Evolutionary conservation across 2,888 invertebrate genomes (phyloP).

Genomic region (Polyommatus iphigenia): DNA sequence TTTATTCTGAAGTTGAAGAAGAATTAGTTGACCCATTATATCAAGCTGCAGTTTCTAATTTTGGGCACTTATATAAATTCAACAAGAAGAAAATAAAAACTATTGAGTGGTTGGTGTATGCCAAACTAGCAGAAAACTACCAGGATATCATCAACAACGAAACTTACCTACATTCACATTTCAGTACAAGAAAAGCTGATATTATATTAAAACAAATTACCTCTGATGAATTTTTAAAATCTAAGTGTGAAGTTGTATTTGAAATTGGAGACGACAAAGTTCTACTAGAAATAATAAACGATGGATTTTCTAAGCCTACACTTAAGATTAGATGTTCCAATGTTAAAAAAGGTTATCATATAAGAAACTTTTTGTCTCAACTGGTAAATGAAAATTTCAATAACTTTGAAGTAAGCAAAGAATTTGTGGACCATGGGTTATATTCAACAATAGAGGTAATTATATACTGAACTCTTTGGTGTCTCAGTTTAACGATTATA

Average conservation of each 20-base stretch:
- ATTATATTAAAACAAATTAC: conserved; percentile 50
- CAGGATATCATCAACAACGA: conserved; percentile 48
- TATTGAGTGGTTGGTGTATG: conserved; percentile 49
- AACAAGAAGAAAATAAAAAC: conserved; percentile 38
- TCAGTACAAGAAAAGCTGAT: conserved; percentile 47
- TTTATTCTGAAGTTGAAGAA: conserved; percentile 46
- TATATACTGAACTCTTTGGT: background rate
- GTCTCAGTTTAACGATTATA: background rate
- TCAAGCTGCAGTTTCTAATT: conserved; percentile 44
- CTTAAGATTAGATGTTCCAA: conserved; percentile 54
- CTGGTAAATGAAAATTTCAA: conserved; percentile 51
- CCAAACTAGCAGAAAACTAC: conserved; percentile 56
- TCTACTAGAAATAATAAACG: conserved; percentile 51
- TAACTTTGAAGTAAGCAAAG: conserved; percentile 42
- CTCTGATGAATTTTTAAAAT: conserved; percentile 55
- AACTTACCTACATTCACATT: conserved; percentile 41
- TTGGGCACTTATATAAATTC: conserved; percentile 53
- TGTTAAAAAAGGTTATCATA: conserved; percentile 48
- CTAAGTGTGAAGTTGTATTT: conserved; percentile 49
- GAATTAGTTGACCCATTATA: conserved; percentile 48
- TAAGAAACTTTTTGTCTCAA: conserved; percentile 59
- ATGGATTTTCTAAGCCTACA: conserved; percentile 53
- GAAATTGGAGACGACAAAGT: conserved; percentile 51
- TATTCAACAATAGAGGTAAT: conserved; percentile 60
- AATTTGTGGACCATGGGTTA: conserved; percentile 51